Evolutionary conservation across 2,797 vertebrate species (phyloP).

Genomic region (Synanceia verrucosa): DNA sequence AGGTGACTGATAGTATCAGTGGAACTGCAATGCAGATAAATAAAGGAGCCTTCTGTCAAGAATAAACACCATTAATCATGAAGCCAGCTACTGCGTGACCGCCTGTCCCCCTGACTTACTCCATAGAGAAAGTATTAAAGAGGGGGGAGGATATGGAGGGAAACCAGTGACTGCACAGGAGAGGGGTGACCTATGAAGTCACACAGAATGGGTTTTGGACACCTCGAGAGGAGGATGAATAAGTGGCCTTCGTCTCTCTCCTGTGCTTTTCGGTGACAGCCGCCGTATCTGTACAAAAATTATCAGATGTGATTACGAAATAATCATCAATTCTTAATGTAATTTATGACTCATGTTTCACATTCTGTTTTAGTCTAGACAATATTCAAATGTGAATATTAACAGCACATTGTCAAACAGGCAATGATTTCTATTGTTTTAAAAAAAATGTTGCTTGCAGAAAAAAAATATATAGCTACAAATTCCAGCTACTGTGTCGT

Average conservation of each 20-base stretch:
- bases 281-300: constrained; percentile 61
- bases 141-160: background rate
- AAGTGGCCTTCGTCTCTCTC: constrained; percentile 59
- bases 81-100: constrained; percentile 88
- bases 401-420: background rate
- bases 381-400: constrained; percentile 52
- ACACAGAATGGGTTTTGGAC: constrained; percentile 69
- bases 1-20: constrained; percentile 99
- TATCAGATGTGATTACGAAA: constrained; percentile 66
- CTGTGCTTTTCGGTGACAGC: constrained; percentile 58
- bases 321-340: constrained; percentile 51
- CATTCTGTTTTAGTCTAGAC: constrained; percentile 50
- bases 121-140: constrained; percentile 80
- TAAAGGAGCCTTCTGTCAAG: constrained; percentile 99
- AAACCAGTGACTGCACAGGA: constrained; percentile 66
- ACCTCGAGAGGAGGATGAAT: constrained; percentile 71
- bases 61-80: constrained; percentile 99
- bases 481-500: background rate
- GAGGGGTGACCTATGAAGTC: constrained; percentile 77
- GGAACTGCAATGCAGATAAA: constrained; percentile 99
- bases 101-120: constrained; percentile 86
- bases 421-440: background rate
- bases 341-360: constrained; percentile 62
- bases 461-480: background rate
- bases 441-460: background rate